phyloP scores from a whole-genome alignment of 2,113 vertebrate genomes.

The Gasterosteus aculeatus region DNA sequence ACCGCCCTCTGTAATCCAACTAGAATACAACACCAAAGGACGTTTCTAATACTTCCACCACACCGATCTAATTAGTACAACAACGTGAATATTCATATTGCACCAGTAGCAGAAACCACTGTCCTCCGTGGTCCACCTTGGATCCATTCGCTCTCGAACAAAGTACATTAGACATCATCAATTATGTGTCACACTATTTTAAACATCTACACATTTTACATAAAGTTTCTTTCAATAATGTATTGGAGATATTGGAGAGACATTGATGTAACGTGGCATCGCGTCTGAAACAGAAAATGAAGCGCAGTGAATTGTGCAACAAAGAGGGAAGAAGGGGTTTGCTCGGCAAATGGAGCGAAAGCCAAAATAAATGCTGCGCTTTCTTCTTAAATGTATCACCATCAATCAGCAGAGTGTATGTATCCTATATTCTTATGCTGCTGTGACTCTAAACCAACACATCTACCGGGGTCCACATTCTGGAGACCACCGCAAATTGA shows the following conservation, averaged over 20 bases:
- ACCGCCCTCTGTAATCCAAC: background rate
- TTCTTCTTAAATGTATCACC: background rate
- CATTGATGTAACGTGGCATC: background rate
- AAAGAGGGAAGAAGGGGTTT: background rate
- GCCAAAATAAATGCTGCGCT: background rate
- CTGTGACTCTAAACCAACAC: background rate
- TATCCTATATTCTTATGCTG: background rate
- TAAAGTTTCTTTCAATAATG: conserved; percentile 29
- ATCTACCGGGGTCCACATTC: background rate
- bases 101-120: background rate
- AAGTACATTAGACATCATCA: conserved; percentile 3
- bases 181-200: conserved; percentile 13
- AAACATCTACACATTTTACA: conserved; percentile 1
- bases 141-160: background rate
- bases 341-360: background rate
- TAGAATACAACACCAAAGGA: background rate
- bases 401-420: background rate
- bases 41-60: background rate
- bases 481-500: background rate
- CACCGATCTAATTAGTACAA: background rate
- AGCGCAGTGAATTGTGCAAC: background rate
- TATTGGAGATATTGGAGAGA: background rate
- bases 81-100: background rate
- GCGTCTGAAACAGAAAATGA: background rate
- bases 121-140: background rate